phyloP scores from a whole-genome alignment of 1,140 invertebrate genomes.

The Rhizoglyphus robini region DNA sequence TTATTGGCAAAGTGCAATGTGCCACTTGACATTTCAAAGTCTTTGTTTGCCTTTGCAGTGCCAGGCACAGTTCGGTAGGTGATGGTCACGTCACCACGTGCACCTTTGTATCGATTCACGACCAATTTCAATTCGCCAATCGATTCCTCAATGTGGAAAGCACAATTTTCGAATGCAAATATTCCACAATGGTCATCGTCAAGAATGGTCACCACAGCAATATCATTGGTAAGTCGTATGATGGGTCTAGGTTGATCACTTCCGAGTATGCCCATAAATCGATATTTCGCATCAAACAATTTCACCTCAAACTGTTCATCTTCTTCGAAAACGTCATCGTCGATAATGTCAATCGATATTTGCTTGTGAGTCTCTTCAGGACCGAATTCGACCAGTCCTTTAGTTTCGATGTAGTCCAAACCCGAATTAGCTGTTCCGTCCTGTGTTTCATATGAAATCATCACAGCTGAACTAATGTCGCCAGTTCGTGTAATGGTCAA shows the following conservation, averaged over 20 bases:
- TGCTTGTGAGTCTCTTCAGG: slow-evolving; percentile 64
- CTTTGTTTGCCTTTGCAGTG: slow-evolving; percentile 71
- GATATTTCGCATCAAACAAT: slow-evolving; percentile 32
- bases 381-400: slow-evolving; percentile 69
- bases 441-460: slow-evolving; percentile 84
- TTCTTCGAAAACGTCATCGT: slow-evolving; percentile 97
- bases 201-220: slow-evolving; percentile 92
- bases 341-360: slow-evolving; percentile 86
- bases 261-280: slow-evolving; percentile 17
- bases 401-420: slow-evolving; percentile 74
- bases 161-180: slow-evolving; percentile 73
- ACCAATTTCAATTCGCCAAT: slow-evolving; percentile 70
- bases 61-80: slow-evolving; percentile 84
- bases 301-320: slow-evolving; percentile 93
- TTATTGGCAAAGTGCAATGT: slow-evolving; percentile 91
- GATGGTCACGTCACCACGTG: slow-evolving; percentile 72
- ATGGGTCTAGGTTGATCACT: slow-evolving; percentile 26
- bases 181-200: slow-evolving; percentile 97
- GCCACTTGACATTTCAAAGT: slow-evolving; percentile 66
- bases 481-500: slow-evolving; percentile 67
- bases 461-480: slow-evolving; percentile 20
- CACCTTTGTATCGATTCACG: slow-evolving; percentile 72
- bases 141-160: slow-evolving; percentile 75
- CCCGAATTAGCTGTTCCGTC: slow-evolving; percentile 92
- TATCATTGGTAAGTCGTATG: slow-evolving; percentile 43